Conservation (phyloP, 2,888 invertebrate genomes). For the Notodonta ziczac region DNA sequence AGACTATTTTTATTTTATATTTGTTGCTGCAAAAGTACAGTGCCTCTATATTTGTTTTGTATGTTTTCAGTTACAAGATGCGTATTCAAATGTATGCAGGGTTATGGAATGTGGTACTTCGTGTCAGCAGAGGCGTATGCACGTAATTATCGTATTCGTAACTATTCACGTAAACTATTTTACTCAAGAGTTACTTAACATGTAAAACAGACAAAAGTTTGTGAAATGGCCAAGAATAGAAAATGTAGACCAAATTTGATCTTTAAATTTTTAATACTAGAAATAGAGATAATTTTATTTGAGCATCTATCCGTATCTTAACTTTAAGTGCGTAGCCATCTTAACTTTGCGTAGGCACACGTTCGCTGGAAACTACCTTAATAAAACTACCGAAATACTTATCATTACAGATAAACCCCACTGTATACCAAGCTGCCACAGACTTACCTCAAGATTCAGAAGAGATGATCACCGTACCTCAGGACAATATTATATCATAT, state of each 20-base stretch:
- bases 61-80: slow-evolving; percentile 30
- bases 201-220: too few relatives aligned
- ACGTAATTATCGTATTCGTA: slow-evolving; percentile 42
- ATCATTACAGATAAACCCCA: background rate
- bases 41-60: background rate
- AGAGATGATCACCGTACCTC: background rate
- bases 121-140: slow-evolving; percentile 30
- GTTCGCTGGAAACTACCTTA: background rate
- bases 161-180: too few relatives aligned
- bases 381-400: background rate
- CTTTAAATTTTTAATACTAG: too few relatives aligned
- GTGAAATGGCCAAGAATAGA: too few relatives aligned
- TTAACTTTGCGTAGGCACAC: background rate
- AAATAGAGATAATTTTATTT: too few relatives aligned
- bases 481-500: background rate
- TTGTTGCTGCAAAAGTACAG: background rate
- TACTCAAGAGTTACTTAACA: too few relatives aligned
- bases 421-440: background rate
- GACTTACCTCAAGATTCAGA: background rate
- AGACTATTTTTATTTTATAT: background rate
- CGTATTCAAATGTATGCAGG: slow-evolving; percentile 18
- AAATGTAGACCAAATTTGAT: too few relatives aligned
- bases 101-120: slow-evolving; percentile 29
- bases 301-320: too few relatives aligned
- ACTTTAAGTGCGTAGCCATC: background rate